Evolutionary conservation across 2,113 vertebrate genomes (phyloP), one percentile per base, ranked within the genome.

Genomic region (Lontra canadensis): DNA sequence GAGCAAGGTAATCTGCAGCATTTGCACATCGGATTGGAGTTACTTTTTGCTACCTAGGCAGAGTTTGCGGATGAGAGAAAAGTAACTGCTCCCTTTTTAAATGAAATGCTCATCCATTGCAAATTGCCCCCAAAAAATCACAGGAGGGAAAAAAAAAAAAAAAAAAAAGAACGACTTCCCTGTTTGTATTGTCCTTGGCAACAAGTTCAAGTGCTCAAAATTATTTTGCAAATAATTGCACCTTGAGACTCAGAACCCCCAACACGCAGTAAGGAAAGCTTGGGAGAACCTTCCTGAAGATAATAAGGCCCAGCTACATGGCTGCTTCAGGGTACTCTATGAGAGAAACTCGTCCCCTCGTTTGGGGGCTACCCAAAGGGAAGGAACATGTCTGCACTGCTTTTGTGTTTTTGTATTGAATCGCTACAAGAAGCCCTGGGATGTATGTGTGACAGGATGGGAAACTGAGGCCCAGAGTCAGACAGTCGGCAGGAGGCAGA

Each of bases 181-280:
- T 8, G 9, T 74, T 94, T 85, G 79, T 90, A 63, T 10, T 11
- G 97, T 98, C 85, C 83, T 80, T 47, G 71, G 29, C 74, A 92
- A 94, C 7, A 93, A 93, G 36, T 86, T 95, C 80, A 83, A 71
- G 47, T 9, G 17, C 74, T 96, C 61, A 39, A 95, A 97, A 67
- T 83, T 95, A 95, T 96, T 94, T 83, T 65, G 57, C 80, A 71
- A 97, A 74, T 97, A 97, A 94, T 4, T 88, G 34, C 47, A 87
- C 8, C 49, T 96, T 6, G n/a, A 80, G 55, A 94, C 71, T 10
- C 1, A 18, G 52, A 96, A 12, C 6, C 13, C 81, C 69, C 34
- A 85, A 55, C 18, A 81, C 4, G 34, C 52, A 92, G 13, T 15
- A 61, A 89, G 85, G 52, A 88, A 96, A 91, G 29, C 1, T 65